Base-by-base conservation (phyloP, 2,888 invertebrate genomes). In the Leucoma salicis region DNA sequence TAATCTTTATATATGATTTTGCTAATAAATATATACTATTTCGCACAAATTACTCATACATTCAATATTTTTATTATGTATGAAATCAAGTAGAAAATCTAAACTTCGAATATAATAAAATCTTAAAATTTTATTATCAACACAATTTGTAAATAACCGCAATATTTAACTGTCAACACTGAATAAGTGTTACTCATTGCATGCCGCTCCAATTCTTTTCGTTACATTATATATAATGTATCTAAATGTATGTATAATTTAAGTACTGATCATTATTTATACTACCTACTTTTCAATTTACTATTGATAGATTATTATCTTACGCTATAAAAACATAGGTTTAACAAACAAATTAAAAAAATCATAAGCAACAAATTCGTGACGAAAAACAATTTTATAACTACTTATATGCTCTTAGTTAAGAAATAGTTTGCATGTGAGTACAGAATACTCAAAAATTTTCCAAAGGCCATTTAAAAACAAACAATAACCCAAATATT, bases 101-200 rank as follows among this genome's bases (percentile, higher is more conserved):
- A 35, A 29, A 21, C 2, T 21, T 2, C 5, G 7, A 4, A 21
- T 21, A 21, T 21, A 21, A 21, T 21, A 21, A 21, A 21, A 21
- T 21, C 21, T 21, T 21, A 3, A 6, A 21, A 16, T 21, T 53
- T 49, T 48, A 43, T 40, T 14, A 53, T 46, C 56, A 63, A 58
- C 50, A 44, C 39, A 61, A 57, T 60, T 48, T 31, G 39, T 54
- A 46, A 50, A 56, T 51, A 50, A 53, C 44, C 40, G 37, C 35
- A 44, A 59, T 63, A 57, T 52, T 60, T 44, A 66, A 63, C 53
- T 66, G 54, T 66, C 67, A 74, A 74, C 67, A 70, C 44, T 49
- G 39, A 53, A 50, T 6, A 48, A 76, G 81, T 82, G 82, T 80
- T 74, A 80, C 78, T 71, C 78, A 63, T 68, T 75, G 63, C 71